Percentiles rank a stretch among this genome's conserved stretches.
phyloP scores from a whole-genome alignment of 2,113 vertebrate species.

The Sterrhoptilus dennistouni region DNA sequence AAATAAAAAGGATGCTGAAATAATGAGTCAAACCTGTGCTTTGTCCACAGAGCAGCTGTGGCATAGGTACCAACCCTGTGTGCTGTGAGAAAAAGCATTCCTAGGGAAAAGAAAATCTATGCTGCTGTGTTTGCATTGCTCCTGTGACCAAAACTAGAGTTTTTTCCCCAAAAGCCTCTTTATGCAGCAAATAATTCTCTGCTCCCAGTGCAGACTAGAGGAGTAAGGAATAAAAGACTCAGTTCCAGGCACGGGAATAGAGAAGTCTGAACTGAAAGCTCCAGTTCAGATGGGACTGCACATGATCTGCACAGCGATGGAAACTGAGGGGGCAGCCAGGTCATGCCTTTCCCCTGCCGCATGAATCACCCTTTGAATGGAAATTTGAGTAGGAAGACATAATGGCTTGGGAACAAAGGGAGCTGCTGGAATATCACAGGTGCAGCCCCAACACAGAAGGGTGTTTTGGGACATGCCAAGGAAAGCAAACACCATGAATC shows the following conservation, averaged over 20 bases:
- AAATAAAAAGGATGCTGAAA: background rate
- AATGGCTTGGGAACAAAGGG: constrained; percentile 64
- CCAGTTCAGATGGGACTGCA: background rate
- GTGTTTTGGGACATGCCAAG: constrained; percentile 57
- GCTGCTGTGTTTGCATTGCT: background rate
- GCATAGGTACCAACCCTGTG: background rate
- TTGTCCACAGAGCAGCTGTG: background rate
- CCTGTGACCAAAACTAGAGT: background rate
- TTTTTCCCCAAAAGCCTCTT: background rate
- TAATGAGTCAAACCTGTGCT: background rate
- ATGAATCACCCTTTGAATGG: constrained; percentile 61
- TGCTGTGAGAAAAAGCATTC: background rate
- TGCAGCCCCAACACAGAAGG: constrained; percentile 52
- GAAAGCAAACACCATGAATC: constrained; percentile 58
- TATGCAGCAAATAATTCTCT: background rate
- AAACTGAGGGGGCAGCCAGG: constrained; percentile 64
- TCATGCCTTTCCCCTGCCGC: constrained; percentile 58
- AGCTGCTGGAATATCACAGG: constrained; percentile 61
- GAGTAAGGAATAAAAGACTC: background rate
- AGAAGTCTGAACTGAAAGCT: constrained; percentile 26
- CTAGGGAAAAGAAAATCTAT: background rate
- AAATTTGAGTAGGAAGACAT: constrained; percentile 65
- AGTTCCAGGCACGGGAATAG: background rate
- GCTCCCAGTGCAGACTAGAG: background rate
- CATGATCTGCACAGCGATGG: constrained; percentile 43